phyloP scores from a whole-genome alignment of 2,797 vertebrate genomes.

The Siniperca scherzeri region DNA sequence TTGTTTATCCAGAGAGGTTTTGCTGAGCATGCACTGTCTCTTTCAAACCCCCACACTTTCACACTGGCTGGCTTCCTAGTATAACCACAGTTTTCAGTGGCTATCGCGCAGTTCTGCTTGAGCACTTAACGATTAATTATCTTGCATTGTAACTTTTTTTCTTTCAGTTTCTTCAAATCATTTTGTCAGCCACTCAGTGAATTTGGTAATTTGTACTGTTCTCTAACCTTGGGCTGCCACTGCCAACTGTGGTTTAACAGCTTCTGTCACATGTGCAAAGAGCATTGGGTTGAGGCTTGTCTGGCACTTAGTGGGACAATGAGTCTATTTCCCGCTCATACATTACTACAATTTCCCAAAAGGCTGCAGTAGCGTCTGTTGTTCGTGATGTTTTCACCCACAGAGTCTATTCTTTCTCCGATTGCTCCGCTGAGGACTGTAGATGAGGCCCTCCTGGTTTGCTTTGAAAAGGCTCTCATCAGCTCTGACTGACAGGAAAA shows the following conservation, averaged over 20 bases:
- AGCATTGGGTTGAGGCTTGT: slow-evolving; percentile 16
- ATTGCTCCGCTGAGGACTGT: slow-evolving; percentile 59
- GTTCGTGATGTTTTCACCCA: slow-evolving; percentile 16
- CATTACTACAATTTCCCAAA: slow-evolving; percentile 53
- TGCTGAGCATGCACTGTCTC: not conserved
- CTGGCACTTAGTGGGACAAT: slow-evolving; percentile 37
- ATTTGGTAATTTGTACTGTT: slow-evolving; percentile 5
- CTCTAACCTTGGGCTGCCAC: not conserved
- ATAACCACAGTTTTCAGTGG: not conserved
- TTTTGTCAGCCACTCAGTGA: not conserved
- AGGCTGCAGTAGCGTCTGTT: slow-evolving; percentile 29
- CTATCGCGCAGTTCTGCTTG: not conserved
- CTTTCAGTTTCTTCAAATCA: not conserved
- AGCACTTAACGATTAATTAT: not conserved
- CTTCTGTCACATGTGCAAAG: slow-evolving; percentile 1
- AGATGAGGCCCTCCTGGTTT: slow-evolving; percentile 39
- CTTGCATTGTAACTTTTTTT: not conserved
- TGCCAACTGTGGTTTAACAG: slow-evolving; percentile 6
- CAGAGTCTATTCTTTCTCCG: slow-evolving; percentile 34
- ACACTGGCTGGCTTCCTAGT: not conserved
- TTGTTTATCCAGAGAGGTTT: not conserved
- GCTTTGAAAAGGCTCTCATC: slow-evolving; percentile 56
- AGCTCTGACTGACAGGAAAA: slow-evolving; percentile 62
- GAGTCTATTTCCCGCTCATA: slow-evolving; percentile 63
- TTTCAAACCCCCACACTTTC: not conserved